phyloP scores from a whole-genome alignment of 64 coral and sea anemone species.

The Porites lutea region DNA sequence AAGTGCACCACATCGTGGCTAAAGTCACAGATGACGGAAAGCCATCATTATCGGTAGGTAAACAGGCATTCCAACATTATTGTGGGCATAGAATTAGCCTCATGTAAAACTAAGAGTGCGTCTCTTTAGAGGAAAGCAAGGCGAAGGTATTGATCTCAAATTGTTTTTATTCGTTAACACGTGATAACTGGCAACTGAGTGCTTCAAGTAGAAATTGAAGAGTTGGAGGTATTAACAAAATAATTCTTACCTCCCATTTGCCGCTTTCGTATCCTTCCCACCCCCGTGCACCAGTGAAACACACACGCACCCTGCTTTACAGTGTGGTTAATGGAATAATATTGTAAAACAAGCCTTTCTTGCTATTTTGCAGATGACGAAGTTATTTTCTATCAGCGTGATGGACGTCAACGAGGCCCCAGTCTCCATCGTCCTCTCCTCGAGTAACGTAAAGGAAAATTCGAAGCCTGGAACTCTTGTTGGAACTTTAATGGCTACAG shows the following conservation, averaged over 20 bases:
- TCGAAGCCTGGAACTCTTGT: constrained; percentile 21
- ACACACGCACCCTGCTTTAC: too few species aligned
- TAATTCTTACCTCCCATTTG: too few species aligned
- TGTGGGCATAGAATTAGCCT: not conserved
- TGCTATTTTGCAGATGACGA: constrained; percentile 59
- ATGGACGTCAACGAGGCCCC: constrained; percentile 83
- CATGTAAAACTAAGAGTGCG: too few species aligned
- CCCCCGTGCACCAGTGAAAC: too few species aligned
- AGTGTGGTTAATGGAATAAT: not conserved
- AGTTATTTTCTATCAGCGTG: constrained; percentile 73
- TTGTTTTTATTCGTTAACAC: too few species aligned
- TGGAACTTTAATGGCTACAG: constrained; percentile 49
- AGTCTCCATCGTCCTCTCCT: constrained; percentile 60
- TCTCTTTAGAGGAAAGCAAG: too few species aligned
- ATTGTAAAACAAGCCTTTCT: not conserved
- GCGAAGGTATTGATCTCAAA: too few species aligned
- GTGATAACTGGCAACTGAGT: too few species aligned
- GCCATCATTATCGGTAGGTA: constrained; percentile 55
- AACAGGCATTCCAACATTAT: too few species aligned
- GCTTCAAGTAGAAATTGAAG: too few species aligned
- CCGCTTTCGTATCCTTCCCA: too few species aligned
- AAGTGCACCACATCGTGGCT: constrained; percentile 66
- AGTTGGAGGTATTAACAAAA: too few species aligned
- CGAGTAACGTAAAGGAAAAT: constrained; percentile 67
- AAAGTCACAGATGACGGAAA: constrained; percentile 59